phyloP scores from a whole-genome alignment of 2,797 vertebrate genomes.

The Chaetodon trifasciatus region DNA sequence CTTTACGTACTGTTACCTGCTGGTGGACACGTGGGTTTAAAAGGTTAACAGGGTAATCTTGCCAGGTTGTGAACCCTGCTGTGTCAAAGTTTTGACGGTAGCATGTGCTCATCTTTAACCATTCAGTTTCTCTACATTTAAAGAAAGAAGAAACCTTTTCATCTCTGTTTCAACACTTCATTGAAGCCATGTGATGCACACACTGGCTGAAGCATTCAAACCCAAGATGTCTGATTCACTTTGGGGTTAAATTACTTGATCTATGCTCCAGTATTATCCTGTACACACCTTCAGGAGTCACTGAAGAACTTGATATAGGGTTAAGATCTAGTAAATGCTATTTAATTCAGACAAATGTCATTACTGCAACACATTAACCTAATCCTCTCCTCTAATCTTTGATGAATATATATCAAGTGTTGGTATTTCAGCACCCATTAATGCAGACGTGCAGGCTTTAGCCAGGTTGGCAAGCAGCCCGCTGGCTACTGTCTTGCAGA shows the following conservation, averaged over 20 bases:
- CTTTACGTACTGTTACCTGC: constrained; percentile 13
- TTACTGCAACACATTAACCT: not conserved
- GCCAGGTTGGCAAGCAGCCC: constrained; percentile 19
- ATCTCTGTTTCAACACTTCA: not conserved
- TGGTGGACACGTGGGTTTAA: not conserved
- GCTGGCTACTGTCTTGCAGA: constrained; percentile 1
- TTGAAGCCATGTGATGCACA: not conserved
- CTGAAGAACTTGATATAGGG: not conserved
- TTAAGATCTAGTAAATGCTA: constrained; percentile 4
- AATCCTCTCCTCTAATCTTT: constrained; percentile 13
- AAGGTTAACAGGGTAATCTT: constrained; percentile 35
- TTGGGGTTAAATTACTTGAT: not conserved
- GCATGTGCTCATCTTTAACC: not conserved
- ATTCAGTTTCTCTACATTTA: not conserved
- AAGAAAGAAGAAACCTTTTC: not conserved
- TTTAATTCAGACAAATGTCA: constrained; percentile 1
- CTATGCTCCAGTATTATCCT: not conserved
- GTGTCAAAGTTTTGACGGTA: constrained; percentile 30
- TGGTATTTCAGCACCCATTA: constrained; percentile 29
- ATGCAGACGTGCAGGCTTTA: not conserved
- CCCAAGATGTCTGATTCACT: not conserved
- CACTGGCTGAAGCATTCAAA: not conserved
- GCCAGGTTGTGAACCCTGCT: not conserved
- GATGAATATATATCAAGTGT: constrained; percentile 6
- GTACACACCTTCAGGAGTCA: not conserved